phyloP scores from a whole-genome alignment of 2,888 invertebrate species.

The Incurvaria masculella region DNA sequence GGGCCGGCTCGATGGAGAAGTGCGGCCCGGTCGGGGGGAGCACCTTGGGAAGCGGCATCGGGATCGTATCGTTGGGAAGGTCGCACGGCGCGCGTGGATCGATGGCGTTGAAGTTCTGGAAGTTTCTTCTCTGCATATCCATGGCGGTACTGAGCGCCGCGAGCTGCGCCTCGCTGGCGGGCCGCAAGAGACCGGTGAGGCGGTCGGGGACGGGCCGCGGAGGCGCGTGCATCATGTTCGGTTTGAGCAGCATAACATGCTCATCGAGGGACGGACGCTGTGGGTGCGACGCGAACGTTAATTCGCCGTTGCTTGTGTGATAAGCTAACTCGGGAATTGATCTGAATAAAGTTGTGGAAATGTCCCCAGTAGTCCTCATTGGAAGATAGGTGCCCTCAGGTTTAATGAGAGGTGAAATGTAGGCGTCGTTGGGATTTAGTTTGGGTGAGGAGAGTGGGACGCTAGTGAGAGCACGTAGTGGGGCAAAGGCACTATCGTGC shows the following conservation, averaged over 20 bases:
- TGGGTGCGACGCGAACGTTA: background rate
- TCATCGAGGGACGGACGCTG: background rate
- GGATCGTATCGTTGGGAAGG: background rate
- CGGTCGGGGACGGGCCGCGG: background rate
- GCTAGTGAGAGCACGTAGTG: background rate
- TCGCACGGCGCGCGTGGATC: background rate
- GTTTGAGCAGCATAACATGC: background rate
- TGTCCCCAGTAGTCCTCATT: conserved; percentile 2
- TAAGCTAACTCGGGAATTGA: background rate
- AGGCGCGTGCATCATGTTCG: background rate
- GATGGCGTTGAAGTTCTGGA: background rate
- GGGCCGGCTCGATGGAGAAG: conserved; percentile 3
- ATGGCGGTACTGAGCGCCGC: background rate
- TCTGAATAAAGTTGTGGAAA: conserved; percentile 2
- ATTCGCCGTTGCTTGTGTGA: conserved; percentile 3
- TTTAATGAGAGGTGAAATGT: background rate
- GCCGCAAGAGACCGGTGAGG: background rate
- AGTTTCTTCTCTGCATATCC: background rate
- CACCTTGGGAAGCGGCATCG: conserved; percentile 2
- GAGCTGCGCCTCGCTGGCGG: background rate
- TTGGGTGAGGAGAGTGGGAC: background rate
- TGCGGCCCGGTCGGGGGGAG: conserved; percentile 7
- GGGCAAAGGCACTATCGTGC: conserved; percentile 9
- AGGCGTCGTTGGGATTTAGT: background rate
- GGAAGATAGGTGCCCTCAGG: background rate